Evolutionary conservation across 2,888 invertebrate genomes (phyloP).

Genomic region (Oegoconia quadripuncta): DNA sequence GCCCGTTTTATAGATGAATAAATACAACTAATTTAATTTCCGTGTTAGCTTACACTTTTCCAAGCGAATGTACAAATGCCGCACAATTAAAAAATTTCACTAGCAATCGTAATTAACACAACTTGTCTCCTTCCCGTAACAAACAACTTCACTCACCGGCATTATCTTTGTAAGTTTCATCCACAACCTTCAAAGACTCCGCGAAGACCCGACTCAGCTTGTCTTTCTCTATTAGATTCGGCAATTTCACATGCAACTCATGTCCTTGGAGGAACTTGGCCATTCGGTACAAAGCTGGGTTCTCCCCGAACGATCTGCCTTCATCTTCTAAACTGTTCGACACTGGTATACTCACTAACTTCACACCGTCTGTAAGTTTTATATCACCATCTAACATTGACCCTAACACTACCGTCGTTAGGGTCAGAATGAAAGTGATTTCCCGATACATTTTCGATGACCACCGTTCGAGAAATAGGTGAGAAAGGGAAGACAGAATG

Average conservation of each 20-base stretch:
- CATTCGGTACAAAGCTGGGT: conserved; percentile 77
- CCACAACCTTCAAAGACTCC: conserved; percentile 72
- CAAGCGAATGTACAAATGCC: no score
- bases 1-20: no score
- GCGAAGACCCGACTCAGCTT: conserved; percentile 80
- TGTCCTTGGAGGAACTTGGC: conserved; percentile 84
- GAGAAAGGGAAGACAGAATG: conserved; percentile 51
- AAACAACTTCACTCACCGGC: conserved; percentile 71
- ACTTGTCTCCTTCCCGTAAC: no score
- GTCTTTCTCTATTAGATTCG: conserved; percentile 83
- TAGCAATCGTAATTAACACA: no score
- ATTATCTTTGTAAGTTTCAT: conserved; percentile 62
- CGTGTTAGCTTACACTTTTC: no score
- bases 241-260: conserved; percentile 85
- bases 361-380: conserved; percentile 82
- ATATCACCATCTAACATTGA: conserved; percentile 72
- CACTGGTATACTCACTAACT: conserved; percentile 75
- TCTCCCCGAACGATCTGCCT: conserved; percentile 69
- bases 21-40: no score
- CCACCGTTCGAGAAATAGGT: conserved; percentile 57
- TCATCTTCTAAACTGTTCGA: conserved; percentile 71
- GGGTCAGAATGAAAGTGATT: conserved; percentile 32
- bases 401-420: conserved; percentile 35
- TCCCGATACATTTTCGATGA: conserved; percentile 60
- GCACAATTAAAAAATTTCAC: no score